Base-by-base conservation (phyloP, 2,888 invertebrate genomes). In the Tetranychus truncatus region DNA sequence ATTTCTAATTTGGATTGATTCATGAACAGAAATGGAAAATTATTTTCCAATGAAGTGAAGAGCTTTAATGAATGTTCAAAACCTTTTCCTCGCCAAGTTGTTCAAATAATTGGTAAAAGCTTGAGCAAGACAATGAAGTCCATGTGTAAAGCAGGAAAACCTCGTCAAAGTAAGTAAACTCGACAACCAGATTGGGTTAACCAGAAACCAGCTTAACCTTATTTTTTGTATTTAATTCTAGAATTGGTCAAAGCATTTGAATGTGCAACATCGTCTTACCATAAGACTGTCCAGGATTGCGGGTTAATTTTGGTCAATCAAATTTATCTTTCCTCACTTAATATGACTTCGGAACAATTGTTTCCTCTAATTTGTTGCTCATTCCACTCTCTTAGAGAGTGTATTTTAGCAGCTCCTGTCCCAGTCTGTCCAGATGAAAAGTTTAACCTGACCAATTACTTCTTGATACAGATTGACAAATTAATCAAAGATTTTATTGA, bases 141-240 rank as follows among this genome's bases (percentile, higher is more conserved):
- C 34, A 69, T 69, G 69, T 69, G 69, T 69, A 69, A 69, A 69
- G 8, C 69, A 24, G 69, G 69, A 69, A 69, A 69, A 69, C 21
- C 20, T 11, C 69, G 69, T 11, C 20, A 20, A 69, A 21, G 69
- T 69, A 11, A 69, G 21, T 66, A 66, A 15, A 66, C 20, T 66
- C 6, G 11, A 66, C 7, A 15, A 5, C 5, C 34, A 20, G 66
- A 20, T 6, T 65, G 3, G 20, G 11, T 11, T 7, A 20, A 20
- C 66, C 11, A 20, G 11, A 15, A 20, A 7, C 11, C 20, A 18
- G 18, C 11, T 66, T 66, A 18, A 66, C 7, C 66, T 66, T 8
- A 9, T 15, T 15, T n/a, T n/a, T 6, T n/a, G 7, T 11, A 20
- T 20, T n/a, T n/a, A n/a, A n/a, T n/a, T n/a, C n/a, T 8, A 69